Evolutionary conservation across 1,140 invertebrate genomes (phyloP), one percentile per base, ranked within the genome.

Genomic region (Microplitis demolitor): DNA sequence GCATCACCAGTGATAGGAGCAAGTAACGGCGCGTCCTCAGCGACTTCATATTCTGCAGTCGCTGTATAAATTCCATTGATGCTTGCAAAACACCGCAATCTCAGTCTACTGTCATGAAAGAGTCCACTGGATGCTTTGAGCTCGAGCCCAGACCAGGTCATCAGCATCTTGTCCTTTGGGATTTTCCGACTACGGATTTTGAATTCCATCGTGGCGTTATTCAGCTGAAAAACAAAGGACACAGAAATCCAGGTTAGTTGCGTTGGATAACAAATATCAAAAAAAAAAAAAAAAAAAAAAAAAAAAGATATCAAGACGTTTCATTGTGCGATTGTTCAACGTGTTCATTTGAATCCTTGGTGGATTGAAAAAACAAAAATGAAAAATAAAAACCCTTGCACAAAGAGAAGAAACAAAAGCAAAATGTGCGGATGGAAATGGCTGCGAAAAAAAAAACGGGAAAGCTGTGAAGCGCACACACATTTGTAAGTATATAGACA

Each of bases 1-100:
- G 85, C 84, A 72, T 86, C 83, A 4, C 84, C 83, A 4, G 84
- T 87, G 69, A 86, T 87, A 3, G 84, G 82, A 34, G 85, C 84
- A 37, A 86, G 76, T 39, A 82, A 79, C 1, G 85, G 85, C 3
- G 74, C 76, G 24, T 86, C 85, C 66, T 86, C 84, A n/a, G 74
- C 76, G 14, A 87, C 78, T 13, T 84, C 81, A 2, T 82, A 75
- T 34, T 83, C 80, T 4, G 76, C 78, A 0, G 82, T 81, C 34
- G 82, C 78, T 35, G 77, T 79, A 64, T 87, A 87, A 61, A 87
- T 77, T 24, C 79, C 75, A 8, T 78, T 64, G 34, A 87, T 87
- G 34, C 73, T 81, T 2, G 81, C 83, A 61, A 81, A 85, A 73
- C 86, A 87, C 24, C 81, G 81, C 33, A 87, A 56, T 4, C 73